phyloP scores from a whole-genome alignment of 2,797 vertebrate species.

The Mus caroli region DNA sequence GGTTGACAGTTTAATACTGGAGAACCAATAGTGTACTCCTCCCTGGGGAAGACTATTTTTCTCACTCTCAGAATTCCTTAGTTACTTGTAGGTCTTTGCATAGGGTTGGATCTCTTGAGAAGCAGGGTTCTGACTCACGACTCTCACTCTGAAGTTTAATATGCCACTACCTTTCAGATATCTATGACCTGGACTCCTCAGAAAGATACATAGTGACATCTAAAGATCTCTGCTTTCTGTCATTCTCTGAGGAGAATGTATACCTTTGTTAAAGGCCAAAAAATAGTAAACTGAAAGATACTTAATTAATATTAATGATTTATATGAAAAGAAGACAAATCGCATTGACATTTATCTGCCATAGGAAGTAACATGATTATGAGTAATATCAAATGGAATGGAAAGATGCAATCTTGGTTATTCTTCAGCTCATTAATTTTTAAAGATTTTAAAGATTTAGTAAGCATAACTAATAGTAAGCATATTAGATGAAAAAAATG shows the following conservation, averaged over 20 bases:
- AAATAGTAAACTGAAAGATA: background rate
- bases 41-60: background rate
- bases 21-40: background rate
- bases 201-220: background rate
- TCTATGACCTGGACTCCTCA: background rate
- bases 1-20: background rate
- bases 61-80: background rate
- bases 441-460: conserved; percentile 49
- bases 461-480: background rate
- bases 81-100: background rate
- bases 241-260: background rate
- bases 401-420: background rate
- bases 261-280: background rate
- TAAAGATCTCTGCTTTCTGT: no score
- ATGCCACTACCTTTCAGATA: background rate
- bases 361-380: background rate
- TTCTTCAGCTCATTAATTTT: background rate
- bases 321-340: background rate
- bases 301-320: background rate
- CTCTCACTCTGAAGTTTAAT: background rate
- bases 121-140: background rate
- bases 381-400: background rate
- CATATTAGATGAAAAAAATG: conserved; percentile 1
- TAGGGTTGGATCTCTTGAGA: background rate
- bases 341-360: background rate